Evolutionary conservation across 1,140 invertebrate genomes (phyloP), one percentile per base, ranked within the genome.

Genomic region (Eulimnadia texana): DNA sequence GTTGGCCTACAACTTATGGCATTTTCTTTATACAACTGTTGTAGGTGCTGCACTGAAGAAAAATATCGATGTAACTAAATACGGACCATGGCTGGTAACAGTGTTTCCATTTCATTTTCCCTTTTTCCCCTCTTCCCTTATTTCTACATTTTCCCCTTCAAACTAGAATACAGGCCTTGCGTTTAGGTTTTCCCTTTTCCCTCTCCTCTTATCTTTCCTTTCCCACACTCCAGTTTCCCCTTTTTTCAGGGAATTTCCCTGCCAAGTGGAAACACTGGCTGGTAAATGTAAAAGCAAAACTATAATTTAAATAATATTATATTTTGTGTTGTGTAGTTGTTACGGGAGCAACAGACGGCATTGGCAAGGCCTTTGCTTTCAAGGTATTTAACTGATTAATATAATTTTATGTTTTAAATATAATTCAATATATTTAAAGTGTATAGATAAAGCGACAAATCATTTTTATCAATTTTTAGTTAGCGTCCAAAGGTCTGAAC

Each of bases 341-440:
- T 0, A 95, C 91, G 29, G 92, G 92, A 28, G 82, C 86, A 0
- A 94, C 92, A 9, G 90, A 94, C 78, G 92, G 92, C 6, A 83
- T 95, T 67, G 92, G 92, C n/a, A 90, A 88, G 73, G 88, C 88
- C 1, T 94, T 87, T 71, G 86, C 88, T 2, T 79, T 83, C 70
- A 81, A 84, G 67, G 81, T 85, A 74, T 73, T 42, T 42, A 42
- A 42, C 33, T 9, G 6, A 42, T 42, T 9, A 42, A 6, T 42
- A 9, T 42, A 42, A 42, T 6, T 6, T 42, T 6, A 42, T 42
- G 33, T 42, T 13, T 29, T 25, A 6, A 22, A 19, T 20, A 22
- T 19, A 42, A 42, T 42, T 42, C 6, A 42, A 42, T 42, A 6
- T 42, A 42, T 3, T 3, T 62, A 51, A 2, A 11, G 3, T 1